Conservation (phyloP, 2,797 vertebrate genomes). For the Pachyuromys duprasi region DNA sequence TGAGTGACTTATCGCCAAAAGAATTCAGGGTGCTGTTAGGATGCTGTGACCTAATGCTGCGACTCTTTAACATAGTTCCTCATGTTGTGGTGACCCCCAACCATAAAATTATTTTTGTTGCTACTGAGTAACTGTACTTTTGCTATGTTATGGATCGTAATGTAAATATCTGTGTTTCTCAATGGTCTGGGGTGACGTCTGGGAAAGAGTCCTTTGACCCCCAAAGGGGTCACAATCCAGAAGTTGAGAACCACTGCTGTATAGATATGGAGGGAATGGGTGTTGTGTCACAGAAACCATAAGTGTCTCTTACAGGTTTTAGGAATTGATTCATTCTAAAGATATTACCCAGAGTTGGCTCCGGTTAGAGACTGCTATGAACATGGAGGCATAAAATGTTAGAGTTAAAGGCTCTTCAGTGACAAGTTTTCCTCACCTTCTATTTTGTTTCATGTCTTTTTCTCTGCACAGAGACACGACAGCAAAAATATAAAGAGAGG, state of each 20-base stretch:
- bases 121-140: too few relatives aligned
- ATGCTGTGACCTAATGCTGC: neutral
- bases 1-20: neutral
- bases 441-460: neutral
- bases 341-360: neutral
- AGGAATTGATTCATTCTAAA: neutral
- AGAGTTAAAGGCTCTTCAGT: neutral
- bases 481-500: neutral
- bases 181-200: too few relatives aligned
- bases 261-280: neutral
- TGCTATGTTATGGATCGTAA: too few relatives aligned
- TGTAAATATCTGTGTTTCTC: too few relatives aligned
- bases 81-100: too few relatives aligned
- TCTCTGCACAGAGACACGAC: neutral
- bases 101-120: too few relatives aligned
- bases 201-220: too few relatives aligned
- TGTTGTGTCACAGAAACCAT: neutral
- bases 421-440: neutral
- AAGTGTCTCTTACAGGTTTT: neutral
- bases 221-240: too few relatives aligned
- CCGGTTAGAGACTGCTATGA: neutral
- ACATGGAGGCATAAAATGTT: neutral
- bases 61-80: too few relatives aligned
- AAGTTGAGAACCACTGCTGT: neutral
- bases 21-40: neutral